Evolutionary conservation across 2,797 vertebrate genomes (phyloP), one percentile per base, ranked within the genome.

Genomic region (Halcyon chelicuti): DNA sequence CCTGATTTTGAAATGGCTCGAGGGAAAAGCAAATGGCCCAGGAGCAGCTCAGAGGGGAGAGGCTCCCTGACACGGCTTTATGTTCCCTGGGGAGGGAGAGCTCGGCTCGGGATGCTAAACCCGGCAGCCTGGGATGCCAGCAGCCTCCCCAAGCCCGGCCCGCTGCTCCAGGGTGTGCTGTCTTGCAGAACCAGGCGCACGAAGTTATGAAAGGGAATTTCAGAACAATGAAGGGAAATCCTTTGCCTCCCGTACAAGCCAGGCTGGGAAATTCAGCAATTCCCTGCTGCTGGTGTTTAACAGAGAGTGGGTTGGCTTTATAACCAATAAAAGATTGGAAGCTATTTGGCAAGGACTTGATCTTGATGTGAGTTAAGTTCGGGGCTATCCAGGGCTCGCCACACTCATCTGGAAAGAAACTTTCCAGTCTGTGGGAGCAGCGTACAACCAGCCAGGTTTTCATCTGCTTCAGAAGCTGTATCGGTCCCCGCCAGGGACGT

Each of bases 171-270:
- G n/a, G 31, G 54, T 17, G 12, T 8, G 54, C 26, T 37, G 16
- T 37, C 44, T 46, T 17, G 1, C 66, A 26, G 42, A 70, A 12
- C 80, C 54, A 20, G 58, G 54, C 70, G 93, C 35, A 1, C 18
- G 42, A 47, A 90, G 47, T 74, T 54, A 63, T 40, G 76, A 75
- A 61, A 68, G 95, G 95, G 82, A 94, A 94, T 95, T 94, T 88
- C 83, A 95, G 90, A 96, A 97, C 96, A 97, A 96, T 96, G 78
- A 81, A 94, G 94, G 96, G 96, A 97, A 97, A 96, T 96, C 93
- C 95, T 97, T 47, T 91, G 60, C 93, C 87, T 93, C 62, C 42
- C 28, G 6, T 42, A 23, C 81, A 62, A 75, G 81, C 87, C 76
- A 55, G 93, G 76, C 91, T 88, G 94, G 95, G 95, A 95, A 93